phyloP scores from a whole-genome alignment of 92 coral and sea anemone species.

The Diadumene lineata region DNA sequence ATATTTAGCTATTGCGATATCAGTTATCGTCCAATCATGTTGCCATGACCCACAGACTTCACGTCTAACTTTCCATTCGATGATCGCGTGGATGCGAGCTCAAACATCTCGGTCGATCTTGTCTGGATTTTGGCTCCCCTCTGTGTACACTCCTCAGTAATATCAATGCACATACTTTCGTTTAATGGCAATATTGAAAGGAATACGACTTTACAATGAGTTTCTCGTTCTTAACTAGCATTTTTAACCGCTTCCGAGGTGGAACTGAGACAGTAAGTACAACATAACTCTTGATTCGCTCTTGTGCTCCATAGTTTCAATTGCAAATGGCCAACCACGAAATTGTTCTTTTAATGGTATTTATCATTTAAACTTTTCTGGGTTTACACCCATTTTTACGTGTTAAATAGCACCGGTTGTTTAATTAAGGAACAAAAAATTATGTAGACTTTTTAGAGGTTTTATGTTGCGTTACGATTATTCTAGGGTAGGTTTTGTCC shows the following conservation, averaged over 20 bases:
- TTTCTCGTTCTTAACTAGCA: constrained; percentile 14
- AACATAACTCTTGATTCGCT: not conserved
- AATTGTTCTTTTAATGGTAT: not conserved
- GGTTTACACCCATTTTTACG: not conserved
- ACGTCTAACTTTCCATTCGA: constrained; percentile 7
- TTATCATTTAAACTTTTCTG: not conserved
- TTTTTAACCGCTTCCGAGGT: constrained; percentile 26
- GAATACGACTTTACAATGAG: constrained; percentile 1
- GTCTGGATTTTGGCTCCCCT: constrained; percentile 5
- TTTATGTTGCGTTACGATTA: not conserved
- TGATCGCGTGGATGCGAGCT: not conserved
- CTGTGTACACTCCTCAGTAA: not conserved
- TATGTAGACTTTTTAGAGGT: not conserved
- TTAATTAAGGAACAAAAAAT: not conserved
- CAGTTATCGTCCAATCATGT: constrained; percentile 1
- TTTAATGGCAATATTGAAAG: not conserved
- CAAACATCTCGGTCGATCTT: not conserved
- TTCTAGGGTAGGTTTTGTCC: not conserved
- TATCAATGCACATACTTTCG: not conserved
- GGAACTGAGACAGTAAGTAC: constrained; percentile 26
- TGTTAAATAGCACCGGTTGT: not conserved
- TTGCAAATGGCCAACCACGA: not conserved
- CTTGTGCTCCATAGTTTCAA: constrained; percentile 22
- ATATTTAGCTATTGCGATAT: not conserved
- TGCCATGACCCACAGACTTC: constrained; percentile 18